phyloP scores from a whole-genome alignment of 2,888 invertebrate genomes.

The Anticlea derivata region DNA sequence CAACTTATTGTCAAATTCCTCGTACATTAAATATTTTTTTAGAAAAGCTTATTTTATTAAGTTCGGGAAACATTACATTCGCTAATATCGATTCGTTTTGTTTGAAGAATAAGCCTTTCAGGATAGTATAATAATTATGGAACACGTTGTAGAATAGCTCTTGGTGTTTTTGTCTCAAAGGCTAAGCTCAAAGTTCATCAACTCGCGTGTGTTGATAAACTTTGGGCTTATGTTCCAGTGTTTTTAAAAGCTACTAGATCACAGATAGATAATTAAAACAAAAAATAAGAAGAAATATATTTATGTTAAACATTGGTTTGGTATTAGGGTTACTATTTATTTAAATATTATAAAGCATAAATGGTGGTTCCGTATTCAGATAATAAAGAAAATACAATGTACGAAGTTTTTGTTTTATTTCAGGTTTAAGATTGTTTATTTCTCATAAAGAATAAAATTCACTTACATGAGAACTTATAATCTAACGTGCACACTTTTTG shows the following conservation, averaged over 20 bases:
- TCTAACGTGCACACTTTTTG: too few species aligned
- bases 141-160: too few species aligned
- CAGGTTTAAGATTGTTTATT: too few species aligned
- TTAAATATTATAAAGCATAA: constrained; percentile 40
- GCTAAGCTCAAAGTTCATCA: background rate
- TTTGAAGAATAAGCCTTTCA: too few species aligned
- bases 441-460: too few species aligned
- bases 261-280: constrained; percentile 26
- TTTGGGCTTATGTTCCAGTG: constrained; percentile 1
- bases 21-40: too few species aligned
- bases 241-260: constrained; percentile 4
- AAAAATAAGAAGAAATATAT: constrained; percentile 28
- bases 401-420: constrained; percentile 43
- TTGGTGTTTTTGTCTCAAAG: background rate
- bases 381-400: constrained; percentile 53
- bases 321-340: constrained; percentile 45
- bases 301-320: constrained; percentile 52
- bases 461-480: too few species aligned
- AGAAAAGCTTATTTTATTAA: too few species aligned
- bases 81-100: too few species aligned
- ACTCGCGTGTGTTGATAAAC: background rate
- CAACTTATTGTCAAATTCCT: too few species aligned
- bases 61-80: too few species aligned
- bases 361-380: constrained; percentile 54
- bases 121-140: too few species aligned